Conservation (phyloP, 1,140 invertebrate species). For the Drosophila azteca region DNA sequence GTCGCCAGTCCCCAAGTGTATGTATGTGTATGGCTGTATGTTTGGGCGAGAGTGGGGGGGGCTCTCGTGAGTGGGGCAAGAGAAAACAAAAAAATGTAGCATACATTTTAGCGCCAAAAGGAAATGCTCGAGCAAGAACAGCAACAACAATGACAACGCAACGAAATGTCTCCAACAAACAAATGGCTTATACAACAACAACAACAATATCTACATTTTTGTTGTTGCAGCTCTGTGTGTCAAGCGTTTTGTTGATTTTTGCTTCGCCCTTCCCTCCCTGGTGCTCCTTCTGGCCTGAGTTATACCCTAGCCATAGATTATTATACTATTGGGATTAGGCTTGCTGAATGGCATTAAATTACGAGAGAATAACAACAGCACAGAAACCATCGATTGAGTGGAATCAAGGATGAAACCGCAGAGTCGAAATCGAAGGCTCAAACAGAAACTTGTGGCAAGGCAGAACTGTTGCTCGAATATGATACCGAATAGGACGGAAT, state of each 20-base stretch:
- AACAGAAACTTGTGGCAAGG: no score
- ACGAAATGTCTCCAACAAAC: constrained; percentile 41
- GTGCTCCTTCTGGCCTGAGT: not conserved
- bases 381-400: no score
- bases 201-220: constrained; percentile 24
- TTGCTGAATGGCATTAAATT: no score
- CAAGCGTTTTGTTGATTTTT: constrained; percentile 41
- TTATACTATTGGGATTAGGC: constrained; percentile 1
- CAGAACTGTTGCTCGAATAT: no score
- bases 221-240: constrained; percentile 35
- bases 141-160: constrained; percentile 40
- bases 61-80: not conserved
- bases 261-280: not conserved
- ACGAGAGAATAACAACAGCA: no score
- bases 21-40: not conserved
- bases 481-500: no score
- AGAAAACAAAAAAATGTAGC: constrained; percentile 53
- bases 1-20: constrained; percentile 5
- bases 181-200: constrained; percentile 30
- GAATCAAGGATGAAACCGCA: no score
- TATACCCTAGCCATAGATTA: constrained; percentile 7
- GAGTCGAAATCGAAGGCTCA: no score
- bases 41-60: not conserved
- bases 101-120: constrained; percentile 70
- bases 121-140: constrained; percentile 63